A percentile compares a stretch with the other conserved stretches of the same genome.
Evolutionary conservation across 2,797 vertebrate genomes (phyloP).

Genomic region (Eutrigla gurnardus): DNA sequence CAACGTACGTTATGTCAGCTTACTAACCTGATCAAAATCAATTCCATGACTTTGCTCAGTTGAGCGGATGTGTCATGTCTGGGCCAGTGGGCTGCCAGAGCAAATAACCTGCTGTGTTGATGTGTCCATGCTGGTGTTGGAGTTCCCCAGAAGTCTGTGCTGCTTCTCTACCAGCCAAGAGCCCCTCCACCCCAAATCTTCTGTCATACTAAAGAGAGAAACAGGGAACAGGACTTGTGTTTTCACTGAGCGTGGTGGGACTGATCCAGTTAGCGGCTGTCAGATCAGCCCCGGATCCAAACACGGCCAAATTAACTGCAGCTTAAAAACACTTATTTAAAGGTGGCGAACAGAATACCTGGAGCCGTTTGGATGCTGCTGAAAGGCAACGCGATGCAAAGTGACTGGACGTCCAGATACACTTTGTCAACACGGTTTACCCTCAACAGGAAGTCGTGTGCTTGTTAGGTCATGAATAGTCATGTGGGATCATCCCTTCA

Average conservation of each 20-base stretch:
- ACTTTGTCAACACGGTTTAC: constrained; percentile 20
- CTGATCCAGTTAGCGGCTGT: constrained; percentile 37
- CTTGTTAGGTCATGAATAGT: neutral
- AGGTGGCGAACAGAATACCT: constrained; percentile 41
- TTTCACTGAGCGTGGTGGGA: constrained; percentile 10
- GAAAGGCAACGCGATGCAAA: constrained; percentile 31
- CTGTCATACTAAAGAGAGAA: neutral
- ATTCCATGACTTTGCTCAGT: constrained; percentile 50
- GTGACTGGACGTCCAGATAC: constrained; percentile 30
- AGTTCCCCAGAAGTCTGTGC: neutral
- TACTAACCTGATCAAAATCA: constrained; percentile 52
- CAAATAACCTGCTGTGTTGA: constrained; percentile 33
- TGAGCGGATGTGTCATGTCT: constrained; percentile 51
- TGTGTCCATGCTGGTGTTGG: constrained; percentile 16
- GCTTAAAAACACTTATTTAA: constrained; percentile 21
- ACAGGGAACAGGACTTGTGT: neutral
- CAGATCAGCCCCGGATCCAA: constrained; percentile 50
- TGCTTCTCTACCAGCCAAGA: neutral
- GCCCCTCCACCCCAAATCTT: neutral
- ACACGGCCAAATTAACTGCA: constrained; percentile 39
- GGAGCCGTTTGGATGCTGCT: constrained; percentile 16
- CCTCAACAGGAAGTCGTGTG: constrained; percentile 9
- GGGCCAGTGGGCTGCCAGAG: constrained; percentile 32
- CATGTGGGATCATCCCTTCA: neutral
- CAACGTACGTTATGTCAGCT: constrained; percentile 27